Evolutionary conservation across 2,888 invertebrate species (phyloP), one percentile per base, ranked within the genome.

Genomic region (Uropetala carovei): DNA sequence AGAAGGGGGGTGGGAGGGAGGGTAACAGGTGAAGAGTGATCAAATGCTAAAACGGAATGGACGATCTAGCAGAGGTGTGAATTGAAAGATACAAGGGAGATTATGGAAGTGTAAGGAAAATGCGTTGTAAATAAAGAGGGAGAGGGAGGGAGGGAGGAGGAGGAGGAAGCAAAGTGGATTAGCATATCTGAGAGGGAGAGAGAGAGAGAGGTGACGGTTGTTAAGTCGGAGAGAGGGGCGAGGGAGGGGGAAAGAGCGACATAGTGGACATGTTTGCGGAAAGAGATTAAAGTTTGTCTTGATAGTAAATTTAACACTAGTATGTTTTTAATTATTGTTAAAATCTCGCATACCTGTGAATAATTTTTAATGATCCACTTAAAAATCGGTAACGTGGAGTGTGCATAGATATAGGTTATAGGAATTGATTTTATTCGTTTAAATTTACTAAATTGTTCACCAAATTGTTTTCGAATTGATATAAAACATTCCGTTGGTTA

Each of bases 1-100:
- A 82, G 57, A 30, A 91, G n/a, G 13, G 22, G n/a, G n/a, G 57
- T 58, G 91, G 2, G 59, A 57, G 58, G 68, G 43, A 89, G 89
- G 64, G 89, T 64, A 89, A 89, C 89, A 89, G 89, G 89, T 89
- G 89, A 89, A 89, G 89, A 64, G 89, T 89, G 89, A 89, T 89
- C 89, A 89, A 89, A 89, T 89, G 89, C 89, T 89, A 89, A 89
- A 64, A 43, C 43, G 60, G 64, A 64, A 89, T 64, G 89, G 64
- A 60, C 89, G 89, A 89, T 89, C 60, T 89, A 64, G 89, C 43
- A 30, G 89, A 89, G 89, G 89, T 89, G 89, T 89, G 89, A 89
- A 89, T 89, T 64, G 89, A 64, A 64, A 89, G 89, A 89, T 89
- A 89, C 89, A 89, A 56, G 89, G 43, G 64, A 64, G 89, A 89